These are phyloP conservation scores for Hypomecis punctinalis DNA, from an alignment of 2,888 invertebrate species.

Conservation along the genomic window DNA sequence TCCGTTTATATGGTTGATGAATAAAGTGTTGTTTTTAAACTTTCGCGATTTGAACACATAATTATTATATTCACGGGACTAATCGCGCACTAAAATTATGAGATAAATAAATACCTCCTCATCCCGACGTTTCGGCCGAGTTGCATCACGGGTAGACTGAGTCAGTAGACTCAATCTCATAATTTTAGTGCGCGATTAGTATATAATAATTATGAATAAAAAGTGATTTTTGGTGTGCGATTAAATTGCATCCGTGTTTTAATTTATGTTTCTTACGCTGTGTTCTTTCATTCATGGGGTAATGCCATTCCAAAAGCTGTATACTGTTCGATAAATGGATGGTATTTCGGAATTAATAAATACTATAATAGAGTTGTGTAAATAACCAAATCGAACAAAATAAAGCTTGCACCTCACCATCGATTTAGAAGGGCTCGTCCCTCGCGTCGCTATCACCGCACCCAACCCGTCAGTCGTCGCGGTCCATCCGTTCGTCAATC, in stretches of 20 bases:
- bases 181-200: no score
- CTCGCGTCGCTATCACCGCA: slow-evolving; percentile 66
- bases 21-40: no score
- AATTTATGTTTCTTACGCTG: slow-evolving; percentile 8
- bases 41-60: no score
- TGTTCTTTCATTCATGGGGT: slow-evolving; percentile 39
- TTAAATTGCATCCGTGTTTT: neutral
- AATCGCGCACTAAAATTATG: no score
- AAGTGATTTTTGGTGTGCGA: neutral
- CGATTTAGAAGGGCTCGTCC: slow-evolving; percentile 50
- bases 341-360: neutral
- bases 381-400: slow-evolving; percentile 41
- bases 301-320: slow-evolving; percentile 37
- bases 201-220: no score
- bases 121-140: no score
- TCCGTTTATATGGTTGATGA: no score
- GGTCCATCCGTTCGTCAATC: slow-evolving; percentile 68
- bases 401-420: slow-evolving; percentile 48
- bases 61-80: no score
- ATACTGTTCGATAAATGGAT: slow-evolving; percentile 37
- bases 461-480: slow-evolving; percentile 65
- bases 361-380: no score
- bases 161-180: no score
- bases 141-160: no score
- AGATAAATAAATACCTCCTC: no score